Conservation (phyloP, 2,113 vertebrate genomes). For the Gavia stellata region DNA sequence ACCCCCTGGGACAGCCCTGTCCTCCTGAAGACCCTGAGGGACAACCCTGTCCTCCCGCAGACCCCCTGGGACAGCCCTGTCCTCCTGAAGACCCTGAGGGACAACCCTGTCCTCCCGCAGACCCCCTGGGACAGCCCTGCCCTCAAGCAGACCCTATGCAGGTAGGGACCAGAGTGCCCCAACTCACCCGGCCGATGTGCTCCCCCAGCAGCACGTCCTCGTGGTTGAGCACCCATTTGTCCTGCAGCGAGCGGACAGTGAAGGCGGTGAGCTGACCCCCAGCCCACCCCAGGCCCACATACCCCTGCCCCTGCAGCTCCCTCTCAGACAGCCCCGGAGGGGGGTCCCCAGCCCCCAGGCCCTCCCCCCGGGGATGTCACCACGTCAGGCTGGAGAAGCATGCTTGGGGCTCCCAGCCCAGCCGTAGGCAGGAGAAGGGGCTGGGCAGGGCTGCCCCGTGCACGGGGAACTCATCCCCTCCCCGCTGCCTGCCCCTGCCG, state of each 20-base stretch:
- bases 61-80: neutral
- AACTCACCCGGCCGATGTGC: slow-evolving; percentile 87
- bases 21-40: neutral
- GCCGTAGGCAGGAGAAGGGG: neutral
- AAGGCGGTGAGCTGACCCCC: neutral
- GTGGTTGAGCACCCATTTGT: slow-evolving; percentile 95
- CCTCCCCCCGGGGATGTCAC: neutral
- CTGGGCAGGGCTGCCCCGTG: rapidly evolving
- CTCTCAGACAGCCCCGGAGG: rapidly evolving
- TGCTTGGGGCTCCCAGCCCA: neutral
- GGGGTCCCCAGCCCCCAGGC: neutral
- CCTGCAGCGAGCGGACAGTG: slow-evolving; percentile 65
- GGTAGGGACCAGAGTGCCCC: neutral
- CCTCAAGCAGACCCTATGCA: rapidly evolving
- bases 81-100: neutral
- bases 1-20: neutral
- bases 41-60: too few relatives aligned
- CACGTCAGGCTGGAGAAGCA: neutral
- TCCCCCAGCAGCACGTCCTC: slow-evolving; percentile 90
- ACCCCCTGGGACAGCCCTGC: too few relatives aligned
- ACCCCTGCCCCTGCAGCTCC: neutral
- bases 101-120: neutral
- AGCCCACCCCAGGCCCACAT: neutral
- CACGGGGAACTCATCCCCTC: rapidly evolving
- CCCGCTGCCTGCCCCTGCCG: neutral